Conservation (phyloP, 2,797 vertebrate species). For the Sebastes hubbsi region DNA sequence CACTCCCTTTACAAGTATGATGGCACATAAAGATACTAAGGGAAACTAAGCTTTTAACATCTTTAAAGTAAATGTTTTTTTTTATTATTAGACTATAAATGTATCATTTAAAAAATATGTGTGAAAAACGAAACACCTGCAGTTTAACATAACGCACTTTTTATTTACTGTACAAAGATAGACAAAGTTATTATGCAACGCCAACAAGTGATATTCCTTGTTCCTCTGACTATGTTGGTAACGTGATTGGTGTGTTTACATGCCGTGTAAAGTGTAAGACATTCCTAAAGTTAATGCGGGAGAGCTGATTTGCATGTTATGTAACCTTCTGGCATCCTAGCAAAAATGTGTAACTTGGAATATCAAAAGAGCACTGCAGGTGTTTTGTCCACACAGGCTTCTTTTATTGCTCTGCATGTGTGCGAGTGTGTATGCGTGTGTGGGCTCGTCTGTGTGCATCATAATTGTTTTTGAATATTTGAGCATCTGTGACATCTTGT, state of each 20-base stretch:
- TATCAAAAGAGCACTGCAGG: slow-evolving; percentile 48
- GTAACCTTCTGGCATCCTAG: not conserved
- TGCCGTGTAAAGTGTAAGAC: not conserved
- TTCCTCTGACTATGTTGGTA: not conserved
- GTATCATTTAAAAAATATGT: slow-evolving; percentile 3
- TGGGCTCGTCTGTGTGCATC: slow-evolving; percentile 29
- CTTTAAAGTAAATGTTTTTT: not conserved
- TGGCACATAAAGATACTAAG: not conserved
- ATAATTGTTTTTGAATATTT: slow-evolving; percentile 24
- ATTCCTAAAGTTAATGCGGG: not conserved
- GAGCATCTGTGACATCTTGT: not conserved
- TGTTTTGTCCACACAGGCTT: slow-evolving; percentile 60
- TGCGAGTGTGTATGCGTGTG: slow-evolving; percentile 16
- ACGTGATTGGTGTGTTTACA: not conserved
- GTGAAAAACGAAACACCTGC: slow-evolving; percentile 64
- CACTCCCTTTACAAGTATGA: not conserved
- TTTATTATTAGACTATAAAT: not conserved
- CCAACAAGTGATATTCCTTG: not conserved
- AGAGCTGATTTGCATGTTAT: not conserved
- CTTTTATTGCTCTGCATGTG: slow-evolving; percentile 25
- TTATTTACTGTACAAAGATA: not conserved
- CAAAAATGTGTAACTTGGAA: slow-evolving; percentile 20
- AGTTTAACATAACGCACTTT: slow-evolving; percentile 1
- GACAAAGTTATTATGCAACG: not conserved
- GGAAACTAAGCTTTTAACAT: slow-evolving; percentile 4